Percentiles rank a stretch among this genome's conserved stretches.
These are phyloP conservation scores for Sesia bembeciformis DNA, from an alignment of 2,888 invertebrate species.

Conservation along the genomic window DNA sequence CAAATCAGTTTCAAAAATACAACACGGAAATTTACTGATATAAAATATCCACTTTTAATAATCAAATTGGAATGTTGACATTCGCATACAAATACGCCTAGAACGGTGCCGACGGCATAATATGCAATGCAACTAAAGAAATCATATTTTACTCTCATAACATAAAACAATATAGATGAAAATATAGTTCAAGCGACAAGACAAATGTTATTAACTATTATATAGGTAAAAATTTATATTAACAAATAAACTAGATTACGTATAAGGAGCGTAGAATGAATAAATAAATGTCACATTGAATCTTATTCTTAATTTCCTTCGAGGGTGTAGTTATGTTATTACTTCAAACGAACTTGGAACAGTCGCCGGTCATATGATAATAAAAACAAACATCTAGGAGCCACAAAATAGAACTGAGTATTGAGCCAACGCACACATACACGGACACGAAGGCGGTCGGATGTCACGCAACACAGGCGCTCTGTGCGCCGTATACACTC, in stretches of 20 bases:
- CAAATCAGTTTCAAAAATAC: too few relatives aligned
- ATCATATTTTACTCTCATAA: neutral
- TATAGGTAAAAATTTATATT: too few relatives aligned
- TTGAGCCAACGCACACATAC: conserved; percentile 66
- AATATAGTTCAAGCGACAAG: too few relatives aligned
- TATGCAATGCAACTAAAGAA: neutral
- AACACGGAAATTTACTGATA: too few relatives aligned
- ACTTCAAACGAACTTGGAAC: conserved; percentile 35
- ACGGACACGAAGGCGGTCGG: conserved; percentile 48
- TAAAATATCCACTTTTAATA: too few relatives aligned
- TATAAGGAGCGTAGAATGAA: too few relatives aligned
- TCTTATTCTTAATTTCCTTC: neutral
- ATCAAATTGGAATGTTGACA: neutral
- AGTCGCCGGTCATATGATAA: conserved; percentile 66
- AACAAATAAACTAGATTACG: too few relatives aligned
- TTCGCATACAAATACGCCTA: conserved; percentile 28
- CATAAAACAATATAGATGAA: too few relatives aligned
- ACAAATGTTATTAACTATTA: too few relatives aligned
- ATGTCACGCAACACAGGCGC: conserved; percentile 53
- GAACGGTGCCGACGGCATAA: conserved; percentile 18
- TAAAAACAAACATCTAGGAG: conserved; percentile 72
- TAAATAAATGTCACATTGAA: neutral
- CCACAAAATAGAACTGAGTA: conserved; percentile 70
- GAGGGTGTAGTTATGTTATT: neutral
- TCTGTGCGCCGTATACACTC: conserved; percentile 27